These are phyloP conservation scores for Pyrgus malvae DNA, from an alignment of 2,888 invertebrate genomes.

Conservation along the genomic window DNA sequence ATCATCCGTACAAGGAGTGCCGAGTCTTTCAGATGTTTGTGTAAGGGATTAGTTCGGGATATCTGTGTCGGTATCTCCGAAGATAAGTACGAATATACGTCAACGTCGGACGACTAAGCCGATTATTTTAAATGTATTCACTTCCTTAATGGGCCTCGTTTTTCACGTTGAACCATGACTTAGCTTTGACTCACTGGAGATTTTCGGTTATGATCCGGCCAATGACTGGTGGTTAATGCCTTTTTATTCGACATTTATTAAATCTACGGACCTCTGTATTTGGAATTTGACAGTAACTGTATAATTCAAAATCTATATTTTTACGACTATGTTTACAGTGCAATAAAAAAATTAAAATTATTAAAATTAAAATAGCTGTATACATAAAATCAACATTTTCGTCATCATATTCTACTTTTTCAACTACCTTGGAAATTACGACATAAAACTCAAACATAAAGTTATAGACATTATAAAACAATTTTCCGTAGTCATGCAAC, in stretches of 20 bases:
- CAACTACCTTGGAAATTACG: too few species aligned
- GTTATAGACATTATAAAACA: too few species aligned
- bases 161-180: constrained; percentile 70
- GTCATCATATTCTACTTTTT: too few species aligned
- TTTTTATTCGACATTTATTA: constrained; percentile 67
- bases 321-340: not conserved
- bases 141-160: constrained; percentile 81
- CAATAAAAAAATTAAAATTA: not conserved
- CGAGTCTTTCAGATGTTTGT: constrained; percentile 79
- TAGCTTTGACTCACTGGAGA: constrained; percentile 73
- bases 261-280: constrained; percentile 53
- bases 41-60: constrained; percentile 78
- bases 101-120: constrained; percentile 81
- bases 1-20: constrained; percentile 70
- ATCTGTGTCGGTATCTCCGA: constrained; percentile 80
- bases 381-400: too few species aligned
- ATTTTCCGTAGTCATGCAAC: too few species aligned
- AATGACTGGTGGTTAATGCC: constrained; percentile 72
- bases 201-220: constrained; percentile 80
- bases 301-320: too few species aligned
- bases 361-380: too few species aligned
- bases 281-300: not conserved
- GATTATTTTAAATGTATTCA: constrained; percentile 83
- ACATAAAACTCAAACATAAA: too few species aligned
- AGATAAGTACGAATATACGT: constrained; percentile 82